Evolutionary conservation across 2,888 invertebrate species (phyloP), one percentile per base, ranked within the genome.

Genomic region (Diarsia rubi): DNA sequence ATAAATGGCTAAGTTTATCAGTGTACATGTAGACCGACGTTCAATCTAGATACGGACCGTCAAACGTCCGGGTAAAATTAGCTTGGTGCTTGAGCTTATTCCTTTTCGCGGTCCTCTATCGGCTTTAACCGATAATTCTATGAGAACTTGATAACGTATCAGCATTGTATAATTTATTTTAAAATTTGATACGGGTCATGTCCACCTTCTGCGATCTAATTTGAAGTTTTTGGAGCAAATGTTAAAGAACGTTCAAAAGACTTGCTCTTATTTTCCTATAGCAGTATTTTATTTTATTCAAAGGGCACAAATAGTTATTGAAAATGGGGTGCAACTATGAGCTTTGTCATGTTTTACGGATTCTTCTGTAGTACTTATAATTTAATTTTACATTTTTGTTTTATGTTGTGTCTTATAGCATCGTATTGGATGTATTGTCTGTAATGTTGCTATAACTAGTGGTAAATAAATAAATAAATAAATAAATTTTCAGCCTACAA

Each of bases 31-130:
- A 70, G 74, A 78, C 79, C 75, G 82, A 83, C 83, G 70, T 70
- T 76, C 79, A 75, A 87, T 86, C 85, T 77, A 83, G 85, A 88
- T 88, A 87, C 71, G 70, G 70, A 69, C 75, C 78, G 83, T 86
- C 88, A 87, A 78, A 86, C 84, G 85, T 84, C 85, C 69, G 85
- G 78, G 75, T 88, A 88, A 90, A 88, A 91, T 90, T 89, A 88
- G 86, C 85, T 78, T 75, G 75, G 44, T 60, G 70, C 67, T 78
- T 78, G 37, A 68, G 68, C 57, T 73, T 81, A 78, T 75, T 84
- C 79, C 74, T 83, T 84, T 88, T 86, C 27, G 64, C 76, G 64
- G 73, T 75, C 65, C 75, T 68, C 60, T 76, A 81, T 85, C 73
- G 73, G 78, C 80, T 84, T 71, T 54, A 72, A 75, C 63, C 67